Percentiles rank a stretch among this genome's conserved stretches.
Evolutionary conservation across 1,140 invertebrate species (phyloP).

Genomic region (Calosoma granatense): DNA sequence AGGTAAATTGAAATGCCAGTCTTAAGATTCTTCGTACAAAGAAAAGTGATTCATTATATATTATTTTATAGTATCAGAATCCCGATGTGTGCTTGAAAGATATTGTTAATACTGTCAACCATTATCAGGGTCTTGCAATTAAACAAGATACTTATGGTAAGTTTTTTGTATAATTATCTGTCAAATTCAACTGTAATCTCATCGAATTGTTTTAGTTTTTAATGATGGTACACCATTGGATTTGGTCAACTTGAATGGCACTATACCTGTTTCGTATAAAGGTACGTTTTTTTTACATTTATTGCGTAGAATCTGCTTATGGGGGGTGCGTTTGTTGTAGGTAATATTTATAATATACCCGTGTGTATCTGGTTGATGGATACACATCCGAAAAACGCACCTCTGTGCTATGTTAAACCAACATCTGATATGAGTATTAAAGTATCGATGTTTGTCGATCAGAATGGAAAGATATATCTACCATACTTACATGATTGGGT

Average conservation of each 20-base stretch:
- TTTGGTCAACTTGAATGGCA: slow-evolving; percentile 77
- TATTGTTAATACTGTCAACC: slow-evolving; percentile 53
- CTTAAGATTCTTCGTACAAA: too few species aligned
- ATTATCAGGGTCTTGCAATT: slow-evolving; percentile 61
- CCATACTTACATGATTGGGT: slow-evolving; percentile 96
- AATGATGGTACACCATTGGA: slow-evolving; percentile 80
- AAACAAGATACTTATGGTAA: slow-evolving; percentile 55
- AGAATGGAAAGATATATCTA: slow-evolving; percentile 91
- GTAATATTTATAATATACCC: slow-evolving; percentile 89
- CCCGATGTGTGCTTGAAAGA: slow-evolving; percentile 64
- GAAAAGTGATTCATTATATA: slow-evolving; percentile 13
- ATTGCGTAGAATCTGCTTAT: neutral
- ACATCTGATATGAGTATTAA: slow-evolving; percentile 94
- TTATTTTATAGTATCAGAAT: slow-evolving; percentile 55
- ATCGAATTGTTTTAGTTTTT: slow-evolving; percentile 55
- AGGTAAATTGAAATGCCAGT: slow-evolving; percentile 27
- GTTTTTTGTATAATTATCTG: slow-evolving; percentile 21
- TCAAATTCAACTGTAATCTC: slow-evolving; percentile 14
- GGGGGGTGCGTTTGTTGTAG: slow-evolving; percentile 37
- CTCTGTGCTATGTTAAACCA: slow-evolving; percentile 96
- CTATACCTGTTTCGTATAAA: slow-evolving; percentile 87
- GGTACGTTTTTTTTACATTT: too few species aligned
- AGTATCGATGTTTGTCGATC: slow-evolving; percentile 87
- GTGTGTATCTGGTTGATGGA: slow-evolving; percentile 94
- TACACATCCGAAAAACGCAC: slow-evolving; percentile 92